These are phyloP conservation scores for Cheilosia grossa DNA, from an alignment of 2,888 invertebrate species.

Conservation along the genomic window DNA sequence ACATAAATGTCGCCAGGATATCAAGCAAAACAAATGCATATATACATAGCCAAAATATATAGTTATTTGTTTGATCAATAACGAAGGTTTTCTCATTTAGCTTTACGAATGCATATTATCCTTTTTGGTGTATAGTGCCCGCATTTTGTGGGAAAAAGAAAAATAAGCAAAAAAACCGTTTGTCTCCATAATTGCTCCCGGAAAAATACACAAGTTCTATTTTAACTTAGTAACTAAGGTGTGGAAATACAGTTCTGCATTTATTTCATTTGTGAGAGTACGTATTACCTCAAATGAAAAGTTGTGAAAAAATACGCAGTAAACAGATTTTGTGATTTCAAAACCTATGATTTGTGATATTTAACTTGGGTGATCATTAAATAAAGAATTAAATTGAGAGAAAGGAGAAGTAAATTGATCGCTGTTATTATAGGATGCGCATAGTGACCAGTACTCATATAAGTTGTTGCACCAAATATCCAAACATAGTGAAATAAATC, in stretches of 20 bases:
- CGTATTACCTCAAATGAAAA: constrained; percentile 14
- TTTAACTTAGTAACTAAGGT: constrained; percentile 59
- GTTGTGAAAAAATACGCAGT: constrained; percentile 6
- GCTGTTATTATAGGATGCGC: constrained; percentile 12
- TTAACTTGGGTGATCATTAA: constrained; percentile 56
- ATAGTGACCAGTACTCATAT: constrained; percentile 33
- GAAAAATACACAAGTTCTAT: constrained; percentile 66
- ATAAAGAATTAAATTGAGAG: constrained; percentile 25
- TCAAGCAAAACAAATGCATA: constrained; percentile 5
- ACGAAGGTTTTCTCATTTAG: neutral
- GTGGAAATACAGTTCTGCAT: neutral
- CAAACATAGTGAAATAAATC: constrained; percentile 50
- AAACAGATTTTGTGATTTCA: neutral
- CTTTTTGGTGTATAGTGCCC: constrained; percentile 4
- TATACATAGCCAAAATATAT: constrained; percentile 46
- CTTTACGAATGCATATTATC: constrained; percentile 10
- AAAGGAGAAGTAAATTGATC: constrained; percentile 34
- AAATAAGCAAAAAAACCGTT: too few relatives aligned
- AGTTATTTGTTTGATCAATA: constrained; percentile 79
- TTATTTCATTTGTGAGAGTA: constrained; percentile 2
- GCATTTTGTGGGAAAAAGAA: neutral
- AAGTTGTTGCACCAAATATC: constrained; percentile 63
- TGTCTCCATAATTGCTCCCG: constrained; percentile 23
- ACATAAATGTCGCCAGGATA: neutral
- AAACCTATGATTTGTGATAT: constrained; percentile 10